Percentiles rank a stretch among this genome's conserved stretches.
These are phyloP conservation scores for Semotilus atromaculatus DNA, from an alignment of 2,797 vertebrate species.

Conservation along the genomic window DNA sequence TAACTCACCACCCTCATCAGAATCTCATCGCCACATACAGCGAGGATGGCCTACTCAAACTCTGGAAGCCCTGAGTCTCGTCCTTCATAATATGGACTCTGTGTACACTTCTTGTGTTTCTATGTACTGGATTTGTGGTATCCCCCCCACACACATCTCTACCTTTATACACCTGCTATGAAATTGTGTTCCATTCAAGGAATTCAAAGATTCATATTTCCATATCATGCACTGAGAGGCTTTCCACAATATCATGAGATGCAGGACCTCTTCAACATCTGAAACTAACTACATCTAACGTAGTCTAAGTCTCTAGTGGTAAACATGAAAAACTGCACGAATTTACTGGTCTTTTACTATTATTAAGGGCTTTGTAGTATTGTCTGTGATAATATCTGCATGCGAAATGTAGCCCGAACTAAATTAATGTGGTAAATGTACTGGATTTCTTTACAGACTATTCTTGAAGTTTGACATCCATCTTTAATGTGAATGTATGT, in stretches of 20 bases:
- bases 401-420: constrained; percentile 42
- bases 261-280: not conserved
- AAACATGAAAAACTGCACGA: constrained; percentile 41
- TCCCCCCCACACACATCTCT: constrained; percentile 21
- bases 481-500: not conserved
- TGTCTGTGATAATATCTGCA: constrained; percentile 51
- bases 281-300: not conserved
- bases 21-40: constrained; percentile 96
- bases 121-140: constrained; percentile 22
- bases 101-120: not conserved
- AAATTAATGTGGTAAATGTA: constrained; percentile 23
- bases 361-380: constrained; percentile 45
- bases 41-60: constrained; percentile 95
- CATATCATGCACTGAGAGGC: not conserved
- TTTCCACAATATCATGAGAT: not conserved
- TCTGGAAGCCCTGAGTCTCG: constrained; percentile 90
- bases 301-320: not conserved
- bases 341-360: constrained; percentile 30
- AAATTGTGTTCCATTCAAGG: constrained; percentile 47
- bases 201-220: not conserved
- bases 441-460: constrained; percentile 9
- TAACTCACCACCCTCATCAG: constrained; percentile 98
- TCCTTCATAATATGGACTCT: not conserved
- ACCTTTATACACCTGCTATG: constrained; percentile 18
- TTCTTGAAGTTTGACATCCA: constrained; percentile 16